Evolutionary conservation across 2,888 invertebrate species (phyloP).

Genomic region (Lordiphosa fenestrarum): DNA sequence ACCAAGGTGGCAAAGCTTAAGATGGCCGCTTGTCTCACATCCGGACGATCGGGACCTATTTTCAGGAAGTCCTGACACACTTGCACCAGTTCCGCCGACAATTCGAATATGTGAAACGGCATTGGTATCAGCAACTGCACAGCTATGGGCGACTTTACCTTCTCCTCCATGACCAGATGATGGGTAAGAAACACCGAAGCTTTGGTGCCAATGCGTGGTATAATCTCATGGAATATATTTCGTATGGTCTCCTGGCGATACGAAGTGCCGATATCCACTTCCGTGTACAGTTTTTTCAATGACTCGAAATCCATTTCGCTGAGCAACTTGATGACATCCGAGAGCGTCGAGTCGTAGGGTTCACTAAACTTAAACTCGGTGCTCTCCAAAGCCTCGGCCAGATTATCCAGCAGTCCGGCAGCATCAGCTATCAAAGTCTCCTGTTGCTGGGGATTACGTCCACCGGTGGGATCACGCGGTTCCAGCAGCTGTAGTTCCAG

Average conservation of each 20-base stretch:
- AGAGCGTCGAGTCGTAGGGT: slow-evolving; percentile 79
- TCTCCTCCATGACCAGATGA: slow-evolving; percentile 83
- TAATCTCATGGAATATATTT: slow-evolving; percentile 87
- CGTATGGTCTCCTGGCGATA: slow-evolving; percentile 87
- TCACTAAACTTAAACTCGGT: slow-evolving; percentile 78
- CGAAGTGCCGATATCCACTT: slow-evolving; percentile 85
- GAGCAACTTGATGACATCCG: slow-evolving; percentile 78
- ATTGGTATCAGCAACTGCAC: slow-evolving; percentile 85
- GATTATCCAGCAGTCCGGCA: slow-evolving; percentile 70
- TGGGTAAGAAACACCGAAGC: slow-evolving; percentile 85
- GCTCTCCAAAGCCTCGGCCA: slow-evolving; percentile 79
- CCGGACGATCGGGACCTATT: slow-evolving; percentile 79
- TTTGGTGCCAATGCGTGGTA: slow-evolving; percentile 86
- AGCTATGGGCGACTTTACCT: slow-evolving; percentile 85
- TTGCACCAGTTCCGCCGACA: slow-evolving; percentile 81
- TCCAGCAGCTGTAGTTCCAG: slow-evolving; percentile 75
- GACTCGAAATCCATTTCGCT: slow-evolving; percentile 79
- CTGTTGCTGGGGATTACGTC: slow-evolving; percentile 78
- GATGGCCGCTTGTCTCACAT: slow-evolving; percentile 85
- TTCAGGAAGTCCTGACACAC: slow-evolving; percentile 82
- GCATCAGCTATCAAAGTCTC: slow-evolving; percentile 75
- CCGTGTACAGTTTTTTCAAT: slow-evolving; percentile 81
- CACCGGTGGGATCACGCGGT: slow-evolving; percentile 79
- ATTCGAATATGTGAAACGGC: slow-evolving; percentile 86
- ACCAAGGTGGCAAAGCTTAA: slow-evolving; percentile 86